phyloP scores from a whole-genome alignment of 2,888 invertebrate species.

The Mythimna impura region DNA sequence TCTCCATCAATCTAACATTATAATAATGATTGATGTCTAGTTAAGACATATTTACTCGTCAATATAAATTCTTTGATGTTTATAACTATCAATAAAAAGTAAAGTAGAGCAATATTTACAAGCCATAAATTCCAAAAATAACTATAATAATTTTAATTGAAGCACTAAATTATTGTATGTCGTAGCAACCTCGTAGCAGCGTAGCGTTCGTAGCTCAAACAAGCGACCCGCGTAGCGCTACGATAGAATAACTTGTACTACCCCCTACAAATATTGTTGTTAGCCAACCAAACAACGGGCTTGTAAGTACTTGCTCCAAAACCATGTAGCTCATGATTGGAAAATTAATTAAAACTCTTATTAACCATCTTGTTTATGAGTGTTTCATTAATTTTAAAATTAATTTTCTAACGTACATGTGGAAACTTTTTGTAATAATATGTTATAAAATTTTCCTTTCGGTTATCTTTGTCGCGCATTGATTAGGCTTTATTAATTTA shows the following conservation, averaged over 20 bases:
- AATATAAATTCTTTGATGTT: background rate
- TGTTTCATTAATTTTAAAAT: constrained; percentile 56
- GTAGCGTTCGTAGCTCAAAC: constrained; percentile 57
- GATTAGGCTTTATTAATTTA: constrained; percentile 40
- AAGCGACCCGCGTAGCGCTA: constrained; percentile 56
- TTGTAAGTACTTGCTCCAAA: constrained; percentile 40
- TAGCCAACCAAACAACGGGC: constrained; percentile 75
- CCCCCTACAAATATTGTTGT: constrained; percentile 78
- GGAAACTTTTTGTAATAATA: constrained; percentile 41
- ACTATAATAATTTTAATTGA: constrained; percentile 3
- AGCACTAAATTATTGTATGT: constrained; percentile 18
- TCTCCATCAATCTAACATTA: too few relatives aligned
- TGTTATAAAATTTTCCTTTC: constrained; percentile 28
- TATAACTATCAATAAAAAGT: too few relatives aligned
- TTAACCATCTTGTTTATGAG: constrained; percentile 52
- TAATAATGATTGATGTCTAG: too few relatives aligned
- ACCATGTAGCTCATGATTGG: constrained; percentile 64
- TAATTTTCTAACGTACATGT: constrained; percentile 41
- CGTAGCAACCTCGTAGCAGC: constrained; percentile 49
- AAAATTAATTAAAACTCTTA: constrained; percentile 75
- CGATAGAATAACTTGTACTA: constrained; percentile 71
- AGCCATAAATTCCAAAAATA: background rate
- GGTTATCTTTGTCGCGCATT: constrained; percentile 30
- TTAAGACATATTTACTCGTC: too few relatives aligned
- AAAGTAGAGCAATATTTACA: too few relatives aligned